Evolutionary conservation across 2,113 vertebrate genomes (phyloP).

Genomic region (Lepus timidus): DNA sequence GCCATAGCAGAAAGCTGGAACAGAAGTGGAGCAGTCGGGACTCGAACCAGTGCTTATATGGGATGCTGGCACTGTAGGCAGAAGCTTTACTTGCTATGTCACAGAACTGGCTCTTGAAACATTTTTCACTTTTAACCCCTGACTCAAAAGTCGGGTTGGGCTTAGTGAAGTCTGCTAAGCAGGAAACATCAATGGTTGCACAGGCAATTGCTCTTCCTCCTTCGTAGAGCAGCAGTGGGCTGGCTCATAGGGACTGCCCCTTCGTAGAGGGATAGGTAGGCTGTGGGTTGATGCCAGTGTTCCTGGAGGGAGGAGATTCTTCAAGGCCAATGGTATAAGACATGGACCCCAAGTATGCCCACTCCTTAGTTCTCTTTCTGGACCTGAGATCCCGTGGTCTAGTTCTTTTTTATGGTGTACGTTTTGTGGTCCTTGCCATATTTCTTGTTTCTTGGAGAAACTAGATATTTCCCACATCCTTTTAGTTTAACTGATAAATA

Average conservation of each 20-base stretch:
- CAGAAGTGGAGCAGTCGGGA: too few species aligned
- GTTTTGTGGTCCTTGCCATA: not conserved
- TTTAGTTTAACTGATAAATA: conserved; percentile 11
- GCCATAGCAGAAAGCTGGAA: too few species aligned
- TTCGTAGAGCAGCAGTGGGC: not conserved
- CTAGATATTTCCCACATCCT: not conserved
- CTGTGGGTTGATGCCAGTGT: not conserved
- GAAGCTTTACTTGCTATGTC: too few species aligned
- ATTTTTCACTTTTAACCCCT: not conserved
- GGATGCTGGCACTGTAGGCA: too few species aligned
- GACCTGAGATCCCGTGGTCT: not conserved
- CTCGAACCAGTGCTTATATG: too few species aligned
- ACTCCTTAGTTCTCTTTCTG: not conserved
- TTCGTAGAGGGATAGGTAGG: not conserved
- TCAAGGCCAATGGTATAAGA: not conserved
- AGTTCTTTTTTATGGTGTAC: too few species aligned
- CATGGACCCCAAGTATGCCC: too few species aligned
- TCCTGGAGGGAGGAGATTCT: not conserved
- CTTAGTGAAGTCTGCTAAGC: not conserved
- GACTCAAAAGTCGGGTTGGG: not conserved
- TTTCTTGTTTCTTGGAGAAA: conserved; percentile 43
- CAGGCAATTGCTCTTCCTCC: not conserved
- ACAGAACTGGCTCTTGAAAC: too few species aligned
- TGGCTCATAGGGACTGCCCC: not conserved
- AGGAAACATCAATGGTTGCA: not conserved